Percentiles rank a stretch among this genome's conserved stretches.
These are phyloP conservation scores for Leptoteleia sp. DNA, from an alignment of 1,140 invertebrate genomes.

Conservation along the genomic window DNA sequence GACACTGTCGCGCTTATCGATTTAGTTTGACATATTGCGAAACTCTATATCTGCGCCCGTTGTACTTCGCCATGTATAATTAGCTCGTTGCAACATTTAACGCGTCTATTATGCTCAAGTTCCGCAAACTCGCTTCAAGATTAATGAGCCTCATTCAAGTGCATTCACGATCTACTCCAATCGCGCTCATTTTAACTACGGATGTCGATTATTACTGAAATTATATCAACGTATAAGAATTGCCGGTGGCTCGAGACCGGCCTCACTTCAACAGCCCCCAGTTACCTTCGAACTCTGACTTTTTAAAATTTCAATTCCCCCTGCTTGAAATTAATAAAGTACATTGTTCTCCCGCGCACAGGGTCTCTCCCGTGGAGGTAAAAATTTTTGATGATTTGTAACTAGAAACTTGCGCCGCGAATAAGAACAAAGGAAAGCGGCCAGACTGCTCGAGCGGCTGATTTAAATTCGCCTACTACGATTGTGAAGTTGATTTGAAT, in stretches of 20 bases:
- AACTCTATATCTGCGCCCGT: slow-evolving; percentile 47
- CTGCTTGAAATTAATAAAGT: too few species aligned
- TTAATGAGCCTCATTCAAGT: slow-evolving; percentile 60
- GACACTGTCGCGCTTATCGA: slow-evolving; percentile 45
- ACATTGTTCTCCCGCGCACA: too few species aligned
- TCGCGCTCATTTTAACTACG: slow-evolving; percentile 49
- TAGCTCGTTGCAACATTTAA: slow-evolving; percentile 65
- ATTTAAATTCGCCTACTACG: too few species aligned
- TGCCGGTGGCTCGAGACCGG: too few species aligned
- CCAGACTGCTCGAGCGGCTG: too few species aligned
- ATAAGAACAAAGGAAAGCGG: too few species aligned
- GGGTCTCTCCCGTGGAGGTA: too few species aligned
- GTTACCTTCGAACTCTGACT: background rate
- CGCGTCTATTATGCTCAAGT: slow-evolving; percentile 63
- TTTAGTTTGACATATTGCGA: slow-evolving; percentile 61
- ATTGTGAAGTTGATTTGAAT: too few species aligned
- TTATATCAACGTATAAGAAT: slow-evolving; percentile 31
- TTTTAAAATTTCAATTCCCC: too few species aligned
- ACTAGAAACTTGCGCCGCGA: too few species aligned
- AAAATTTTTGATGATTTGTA: too few species aligned
- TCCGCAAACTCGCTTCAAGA: slow-evolving; percentile 63
- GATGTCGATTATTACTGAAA: slow-evolving; percentile 54
- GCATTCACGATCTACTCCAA: slow-evolving; percentile 50
- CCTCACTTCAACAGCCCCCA: too few species aligned
- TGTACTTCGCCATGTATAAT: slow-evolving; percentile 56